Evolutionary conservation across 2,113 vertebrate genomes (phyloP), one percentile per base, ranked within the genome.

Genomic region (Mixornis gularis): DNA sequence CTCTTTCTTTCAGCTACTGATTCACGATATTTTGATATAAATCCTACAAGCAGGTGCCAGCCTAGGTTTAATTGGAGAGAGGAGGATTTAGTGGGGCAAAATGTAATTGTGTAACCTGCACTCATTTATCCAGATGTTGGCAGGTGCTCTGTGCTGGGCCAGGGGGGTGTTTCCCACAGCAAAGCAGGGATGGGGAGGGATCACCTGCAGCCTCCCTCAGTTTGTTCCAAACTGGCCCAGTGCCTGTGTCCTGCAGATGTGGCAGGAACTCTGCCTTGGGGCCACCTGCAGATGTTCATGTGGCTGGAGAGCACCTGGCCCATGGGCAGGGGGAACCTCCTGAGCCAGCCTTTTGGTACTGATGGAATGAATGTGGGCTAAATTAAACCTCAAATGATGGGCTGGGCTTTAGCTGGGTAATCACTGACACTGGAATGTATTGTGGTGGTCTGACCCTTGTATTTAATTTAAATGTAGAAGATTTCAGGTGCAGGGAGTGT

Each of bases 321-420:
- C 6, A 1, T 0, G 13, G 36, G 2, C 18, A 17, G 18, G 30
- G 32, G 26, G 15, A 14, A 1, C 46, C 3, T 18, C 8, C n/a
- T 17, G 8, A 40, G 60, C 0, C 3, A 24, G 17, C 29, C 25
- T 73, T 53, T 34, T 36, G 40, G 46, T 9, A 7, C 13, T 15
- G 64, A 11, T 22, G 21, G 87, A 29, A 20, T 34, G 51, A 11
- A 21, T 1, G 6, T 27, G 48, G 22, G 27, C n/a, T 64, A 10
- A 53, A 53, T 29, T 8, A 22, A 34, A 5, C 53, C 43, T 17
- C 14, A 53, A 4, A 6, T 25, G 22, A 41, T 40, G 13, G 41
- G 17, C 73, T 85, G 59, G 43, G 14, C 53, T 8, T 21, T 3
- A 32, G 68, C 40, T 44, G 56, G 32, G 44, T 17, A 2, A 46